These are phyloP conservation scores for Melipona bicolor DNA, from an alignment of 2,888 invertebrate species.

Conservation along the genomic window DNA sequence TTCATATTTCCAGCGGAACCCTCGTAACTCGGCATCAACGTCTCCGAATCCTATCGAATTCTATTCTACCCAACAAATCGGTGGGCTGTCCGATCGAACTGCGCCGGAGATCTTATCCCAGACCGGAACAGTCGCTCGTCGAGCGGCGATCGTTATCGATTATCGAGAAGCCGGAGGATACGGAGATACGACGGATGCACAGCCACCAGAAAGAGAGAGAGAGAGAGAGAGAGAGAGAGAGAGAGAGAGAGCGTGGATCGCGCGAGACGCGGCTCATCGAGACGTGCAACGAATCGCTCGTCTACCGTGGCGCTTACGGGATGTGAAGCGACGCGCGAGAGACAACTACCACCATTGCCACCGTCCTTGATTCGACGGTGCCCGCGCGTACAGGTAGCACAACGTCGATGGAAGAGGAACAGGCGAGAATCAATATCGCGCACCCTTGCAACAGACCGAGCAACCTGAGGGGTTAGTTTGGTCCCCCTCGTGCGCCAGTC, in stretches of 20 bases:
- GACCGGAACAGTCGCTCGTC: conserved; percentile 45
- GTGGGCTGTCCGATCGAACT: conserved; percentile 43
- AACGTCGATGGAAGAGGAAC: conserved; percentile 59
- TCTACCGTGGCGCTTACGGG: conserved; percentile 23
- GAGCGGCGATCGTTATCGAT: conserved; percentile 64
- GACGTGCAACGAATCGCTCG: conserved; percentile 65
- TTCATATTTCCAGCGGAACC: conserved; percentile 18
- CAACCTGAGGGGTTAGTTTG: conserved; percentile 69
- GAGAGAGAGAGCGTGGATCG: conserved; percentile 44
- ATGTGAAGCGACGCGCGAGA: conserved; percentile 51
- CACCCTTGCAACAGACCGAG: conserved; percentile 69
- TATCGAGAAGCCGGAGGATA: conserved; percentile 28
- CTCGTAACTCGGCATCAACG: conserved; percentile 3
- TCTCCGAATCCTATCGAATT: conserved; percentile 25
- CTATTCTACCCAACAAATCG: conserved; percentile 49
- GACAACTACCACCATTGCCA: conserved; percentile 51
- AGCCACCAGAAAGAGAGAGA: neutral
- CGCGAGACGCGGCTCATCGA: conserved; percentile 72
- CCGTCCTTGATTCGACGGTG: conserved; percentile 17
- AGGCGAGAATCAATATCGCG: conserved; percentile 78
- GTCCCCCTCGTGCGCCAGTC: conserved; percentile 69
- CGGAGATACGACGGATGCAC: neutral
- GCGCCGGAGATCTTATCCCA: conserved; percentile 55
- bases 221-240: too few relatives aligned
- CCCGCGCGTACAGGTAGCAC: conserved; percentile 41